Evolutionary conservation across 2,797 vertebrate species (phyloP).

Genomic region (Spatula versicolor): DNA sequence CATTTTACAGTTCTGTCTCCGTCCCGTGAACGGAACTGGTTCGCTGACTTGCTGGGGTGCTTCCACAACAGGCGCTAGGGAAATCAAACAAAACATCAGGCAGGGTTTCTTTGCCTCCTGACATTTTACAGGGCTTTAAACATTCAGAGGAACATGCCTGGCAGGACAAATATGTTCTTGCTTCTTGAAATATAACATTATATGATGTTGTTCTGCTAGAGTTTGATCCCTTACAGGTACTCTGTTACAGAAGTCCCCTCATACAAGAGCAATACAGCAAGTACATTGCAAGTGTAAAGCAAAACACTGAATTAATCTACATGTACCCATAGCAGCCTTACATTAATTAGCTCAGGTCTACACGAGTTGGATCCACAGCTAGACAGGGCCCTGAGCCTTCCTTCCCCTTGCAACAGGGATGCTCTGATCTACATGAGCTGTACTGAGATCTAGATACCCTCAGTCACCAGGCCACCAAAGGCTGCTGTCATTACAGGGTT

Average conservation of each 20-base stretch:
- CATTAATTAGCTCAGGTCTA: background rate
- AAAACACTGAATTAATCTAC: background rate
- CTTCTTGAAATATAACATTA: background rate
- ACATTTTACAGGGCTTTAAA: background rate
- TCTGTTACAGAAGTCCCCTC: background rate
- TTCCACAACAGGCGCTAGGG: constrained; percentile 19
- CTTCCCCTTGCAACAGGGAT: background rate
- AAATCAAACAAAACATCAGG: background rate
- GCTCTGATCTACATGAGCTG: background rate
- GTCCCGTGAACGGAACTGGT: constrained; percentile 80
- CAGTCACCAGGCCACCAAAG: background rate
- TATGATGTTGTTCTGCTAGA: background rate
- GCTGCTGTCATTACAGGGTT: background rate
- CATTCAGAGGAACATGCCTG: background rate
- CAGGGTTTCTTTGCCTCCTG: background rate
- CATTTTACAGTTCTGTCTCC: constrained; percentile 89
- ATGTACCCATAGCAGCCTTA: background rate
- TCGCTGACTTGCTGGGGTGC: constrained; percentile 72
- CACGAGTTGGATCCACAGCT: background rate
- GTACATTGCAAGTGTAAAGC: background rate
- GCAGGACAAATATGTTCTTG: background rate
- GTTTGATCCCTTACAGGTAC: fast-evolving
- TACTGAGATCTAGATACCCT: background rate
- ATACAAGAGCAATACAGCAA: background rate
- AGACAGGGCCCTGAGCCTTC: background rate